phyloP scores from a whole-genome alignment of 35 echinoderm and acorn worm genomes.

The Heliocidaris erythrogramma region DNA sequence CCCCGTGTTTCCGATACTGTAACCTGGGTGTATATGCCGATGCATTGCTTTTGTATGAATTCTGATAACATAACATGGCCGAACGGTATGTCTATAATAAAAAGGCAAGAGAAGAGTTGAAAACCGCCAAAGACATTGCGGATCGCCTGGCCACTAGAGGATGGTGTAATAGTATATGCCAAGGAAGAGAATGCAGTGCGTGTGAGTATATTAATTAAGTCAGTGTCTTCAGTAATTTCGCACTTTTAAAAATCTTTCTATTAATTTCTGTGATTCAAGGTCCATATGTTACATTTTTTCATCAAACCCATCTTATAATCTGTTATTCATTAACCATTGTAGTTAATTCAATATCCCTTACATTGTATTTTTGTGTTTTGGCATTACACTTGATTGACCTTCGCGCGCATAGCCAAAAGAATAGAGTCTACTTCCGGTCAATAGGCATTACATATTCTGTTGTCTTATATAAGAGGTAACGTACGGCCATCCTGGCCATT shows the following conservation, averaged over 20 bases:
- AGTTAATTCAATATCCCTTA: neutral
- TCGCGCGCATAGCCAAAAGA: neutral
- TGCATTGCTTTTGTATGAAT: neutral
- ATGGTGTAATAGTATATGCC: slow-evolving; percentile 34
- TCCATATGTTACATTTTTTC: too few species aligned
- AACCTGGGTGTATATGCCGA: neutral
- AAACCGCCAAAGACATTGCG: neutral
- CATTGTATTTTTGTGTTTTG: neutral
- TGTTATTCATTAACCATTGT: neutral
- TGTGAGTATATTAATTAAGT: slow-evolving; percentile 1
- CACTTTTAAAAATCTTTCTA: too few species aligned
- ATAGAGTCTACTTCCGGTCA: neutral
- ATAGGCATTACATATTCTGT: neutral
- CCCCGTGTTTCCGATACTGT: neutral
- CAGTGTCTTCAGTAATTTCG: too few species aligned
- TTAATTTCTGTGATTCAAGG: too few species aligned
- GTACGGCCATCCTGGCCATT: neutral
- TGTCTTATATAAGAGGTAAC: neutral
- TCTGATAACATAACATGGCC: slow-evolving; percentile 16
- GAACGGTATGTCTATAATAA: slow-evolving; percentile 42
- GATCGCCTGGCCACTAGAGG: slow-evolving; percentile 38
- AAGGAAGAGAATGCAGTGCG: slow-evolving; percentile 48
- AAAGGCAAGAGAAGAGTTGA: slow-evolving; percentile 16
- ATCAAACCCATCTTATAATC: too few species aligned
- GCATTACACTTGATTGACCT: neutral